Evolutionary conservation across 2,113 vertebrate species (phyloP).

Genomic region (Elgaria multicarinata): DNA sequence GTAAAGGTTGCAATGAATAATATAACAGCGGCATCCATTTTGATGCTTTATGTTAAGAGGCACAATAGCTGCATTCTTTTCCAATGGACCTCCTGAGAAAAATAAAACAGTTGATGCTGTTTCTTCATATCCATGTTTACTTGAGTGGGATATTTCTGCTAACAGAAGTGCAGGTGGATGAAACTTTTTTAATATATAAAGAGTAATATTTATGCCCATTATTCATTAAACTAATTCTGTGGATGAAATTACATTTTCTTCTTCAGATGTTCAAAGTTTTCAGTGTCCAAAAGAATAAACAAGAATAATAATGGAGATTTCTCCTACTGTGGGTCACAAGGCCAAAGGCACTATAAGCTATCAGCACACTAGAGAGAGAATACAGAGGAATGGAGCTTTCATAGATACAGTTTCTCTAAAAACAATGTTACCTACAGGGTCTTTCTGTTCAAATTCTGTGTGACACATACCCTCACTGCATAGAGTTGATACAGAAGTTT

Average conservation of each 20-base stretch:
- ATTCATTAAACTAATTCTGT: not conserved
- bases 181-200: not conserved
- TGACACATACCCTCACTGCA: not conserved
- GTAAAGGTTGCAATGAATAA: constrained; percentile 55
- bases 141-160: too few species aligned
- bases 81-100: constrained; percentile 46
- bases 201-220: not conserved
- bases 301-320: not conserved
- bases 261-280: not conserved
- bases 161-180: not conserved
- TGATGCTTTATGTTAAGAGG: constrained; percentile 47
- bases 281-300: not conserved
- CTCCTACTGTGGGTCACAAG: not conserved
- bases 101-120: constrained; percentile 29
- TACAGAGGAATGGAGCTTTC: not conserved
- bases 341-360: not conserved
- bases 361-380: not conserved
- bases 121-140: not conserved
- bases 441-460: not conserved
- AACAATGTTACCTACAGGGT: not conserved
- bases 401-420: not conserved
- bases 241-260: not conserved
- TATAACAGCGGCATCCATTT: constrained; percentile 47
- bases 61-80: constrained; percentile 44
- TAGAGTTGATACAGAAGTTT: not conserved